Conservation (phyloP, 2,113 vertebrate genomes). For the Helogale parvula region DNA sequence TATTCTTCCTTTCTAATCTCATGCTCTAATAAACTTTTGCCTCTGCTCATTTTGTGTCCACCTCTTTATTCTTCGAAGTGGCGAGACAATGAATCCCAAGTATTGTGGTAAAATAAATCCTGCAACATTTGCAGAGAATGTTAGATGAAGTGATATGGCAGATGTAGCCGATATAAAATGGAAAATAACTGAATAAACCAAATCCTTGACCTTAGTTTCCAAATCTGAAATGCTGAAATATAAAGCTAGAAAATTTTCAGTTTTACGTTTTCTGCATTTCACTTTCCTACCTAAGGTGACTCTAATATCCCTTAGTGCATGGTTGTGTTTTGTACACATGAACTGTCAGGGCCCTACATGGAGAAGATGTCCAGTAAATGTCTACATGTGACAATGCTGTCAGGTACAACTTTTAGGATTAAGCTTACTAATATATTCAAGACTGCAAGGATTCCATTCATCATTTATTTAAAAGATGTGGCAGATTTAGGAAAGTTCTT, state of each 20-base stretch:
- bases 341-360: background rate
- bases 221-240: background rate
- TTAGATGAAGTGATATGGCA: background rate
- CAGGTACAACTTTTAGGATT: background rate
- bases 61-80: no score
- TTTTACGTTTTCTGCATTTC: constrained; percentile 7
- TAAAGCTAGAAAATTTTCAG: background rate
- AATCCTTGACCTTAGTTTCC: background rate
- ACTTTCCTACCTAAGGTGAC: background rate
- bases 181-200: background rate
- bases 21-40: no score
- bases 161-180: background rate
- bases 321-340: background rate
- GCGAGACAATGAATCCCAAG: no score
- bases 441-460: background rate
- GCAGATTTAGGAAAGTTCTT: background rate
- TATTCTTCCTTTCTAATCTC: no score
- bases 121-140: background rate
- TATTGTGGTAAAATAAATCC: no score
- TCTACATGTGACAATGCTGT: background rate
- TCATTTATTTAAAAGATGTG: constrained; percentile 36
- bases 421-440: background rate
- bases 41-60: no score
- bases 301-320: background rate
- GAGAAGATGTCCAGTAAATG: background rate